A percentile compares a stretch with the other conserved stretches of the same genome.
These are phyloP conservation scores for Glyphotaelius pellucidus DNA, from an alignment of 2,888 invertebrate genomes.

Conservation along the genomic window DNA sequence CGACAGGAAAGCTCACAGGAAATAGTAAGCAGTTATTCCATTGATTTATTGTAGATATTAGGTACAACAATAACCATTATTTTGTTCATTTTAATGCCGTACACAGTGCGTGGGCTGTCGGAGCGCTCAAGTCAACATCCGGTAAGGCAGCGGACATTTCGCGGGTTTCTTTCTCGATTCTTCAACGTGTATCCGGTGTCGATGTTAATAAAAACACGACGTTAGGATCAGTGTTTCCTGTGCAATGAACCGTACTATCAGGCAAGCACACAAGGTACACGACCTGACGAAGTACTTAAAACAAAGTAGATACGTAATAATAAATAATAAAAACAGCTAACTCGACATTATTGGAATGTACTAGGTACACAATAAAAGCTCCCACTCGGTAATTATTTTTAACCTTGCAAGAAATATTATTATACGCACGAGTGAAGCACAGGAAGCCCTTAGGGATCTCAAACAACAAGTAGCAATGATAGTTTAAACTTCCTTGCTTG, in stretches of 20 bases:
- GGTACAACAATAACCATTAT: neutral
- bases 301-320: neutral
- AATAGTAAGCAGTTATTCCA: conserved; percentile 4
- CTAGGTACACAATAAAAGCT: neutral
- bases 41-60: conserved; percentile 4
- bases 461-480: neutral
- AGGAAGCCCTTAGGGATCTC: neutral
- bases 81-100: conserved; percentile 22
- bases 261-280: neutral
- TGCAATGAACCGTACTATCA: neutral
- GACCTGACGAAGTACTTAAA: neutral
- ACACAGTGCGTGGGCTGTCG: neutral
- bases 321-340: neutral
- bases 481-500: neutral
- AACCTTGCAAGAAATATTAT: neutral
- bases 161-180: conserved; percentile 41
- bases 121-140: conserved; percentile 39
- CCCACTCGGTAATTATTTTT: neutral
- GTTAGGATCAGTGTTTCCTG: conserved; percentile 20
- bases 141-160: conserved; percentile 46
- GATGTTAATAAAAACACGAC: conserved; percentile 8
- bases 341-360: neutral
- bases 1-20: neutral
- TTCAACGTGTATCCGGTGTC: conserved; percentile 47
- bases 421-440: neutral